These are phyloP conservation scores for Probosciger aterrimus DNA, from an alignment of 2,113 vertebrate genomes.

Conservation along the genomic window DNA sequence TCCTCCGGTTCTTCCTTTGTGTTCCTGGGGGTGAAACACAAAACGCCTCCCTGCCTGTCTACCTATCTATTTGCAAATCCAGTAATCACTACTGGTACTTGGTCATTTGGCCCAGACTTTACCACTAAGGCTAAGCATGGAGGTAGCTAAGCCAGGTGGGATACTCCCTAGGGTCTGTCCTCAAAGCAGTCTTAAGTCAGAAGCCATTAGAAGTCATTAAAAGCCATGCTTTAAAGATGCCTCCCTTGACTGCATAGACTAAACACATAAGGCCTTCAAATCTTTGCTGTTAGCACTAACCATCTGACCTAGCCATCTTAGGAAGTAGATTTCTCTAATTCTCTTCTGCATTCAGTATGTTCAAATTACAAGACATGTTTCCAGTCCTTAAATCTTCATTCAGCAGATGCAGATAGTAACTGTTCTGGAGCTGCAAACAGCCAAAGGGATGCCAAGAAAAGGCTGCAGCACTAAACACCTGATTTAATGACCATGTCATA, in stretches of 20 bases:
- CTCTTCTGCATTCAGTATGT: background rate
- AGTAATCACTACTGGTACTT: background rate
- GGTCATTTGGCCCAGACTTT: background rate
- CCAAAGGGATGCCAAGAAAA: background rate
- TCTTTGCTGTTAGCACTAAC: background rate
- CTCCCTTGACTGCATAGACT: background rate
- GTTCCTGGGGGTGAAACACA: background rate
- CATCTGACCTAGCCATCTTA: background rate
- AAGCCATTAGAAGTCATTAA: background rate
- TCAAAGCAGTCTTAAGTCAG: background rate
- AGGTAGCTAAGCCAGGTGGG: background rate
- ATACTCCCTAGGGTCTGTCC: background rate
- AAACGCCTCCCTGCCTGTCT: background rate
- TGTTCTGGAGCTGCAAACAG: background rate
- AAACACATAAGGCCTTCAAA: background rate
- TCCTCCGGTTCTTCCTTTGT: background rate
- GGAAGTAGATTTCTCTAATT: background rate
- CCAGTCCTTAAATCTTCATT: background rate
- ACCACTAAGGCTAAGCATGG: background rate
- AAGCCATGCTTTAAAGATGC: background rate
- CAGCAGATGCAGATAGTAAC: background rate
- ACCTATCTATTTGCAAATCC: background rate
- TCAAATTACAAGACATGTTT: background rate
- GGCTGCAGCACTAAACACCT: background rate
- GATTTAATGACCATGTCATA: background rate